These are phyloP conservation scores for Gorsachius goisagi DNA, from an alignment of 2,113 vertebrate species.

Conservation along the genomic window DNA sequence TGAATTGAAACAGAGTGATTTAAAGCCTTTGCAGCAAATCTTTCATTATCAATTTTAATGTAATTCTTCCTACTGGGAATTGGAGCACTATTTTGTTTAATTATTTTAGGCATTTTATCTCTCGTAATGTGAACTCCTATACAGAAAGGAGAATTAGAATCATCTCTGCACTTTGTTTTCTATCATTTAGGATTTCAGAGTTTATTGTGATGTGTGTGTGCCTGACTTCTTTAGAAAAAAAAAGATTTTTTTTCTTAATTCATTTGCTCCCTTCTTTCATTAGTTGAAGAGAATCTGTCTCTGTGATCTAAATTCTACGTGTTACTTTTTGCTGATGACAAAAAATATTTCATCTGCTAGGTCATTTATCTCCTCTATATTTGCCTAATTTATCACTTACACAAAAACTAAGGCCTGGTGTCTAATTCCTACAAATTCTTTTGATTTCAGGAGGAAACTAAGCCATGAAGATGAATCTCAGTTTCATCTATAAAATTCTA, in stretches of 20 bases:
- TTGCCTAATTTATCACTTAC: neutral
- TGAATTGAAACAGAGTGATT: neutral
- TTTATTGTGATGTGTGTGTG: neutral
- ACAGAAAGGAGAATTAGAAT: neutral
- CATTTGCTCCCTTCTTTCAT: neutral
- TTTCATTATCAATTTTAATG: neutral
- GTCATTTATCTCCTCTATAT: neutral
- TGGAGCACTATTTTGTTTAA: neutral
- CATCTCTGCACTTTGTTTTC: neutral
- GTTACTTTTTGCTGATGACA: neutral
- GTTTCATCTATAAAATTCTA: neutral
- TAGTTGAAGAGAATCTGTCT: neutral
- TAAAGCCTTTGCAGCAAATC: neutral
- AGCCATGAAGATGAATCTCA: neutral
- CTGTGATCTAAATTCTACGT: neutral
- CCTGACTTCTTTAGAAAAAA: neutral
- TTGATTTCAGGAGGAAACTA: neutral
- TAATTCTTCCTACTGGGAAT: neutral
- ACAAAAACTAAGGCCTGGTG: neutral
- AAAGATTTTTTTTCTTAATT: neutral
- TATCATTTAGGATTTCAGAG: neutral
- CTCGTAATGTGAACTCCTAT: neutral
- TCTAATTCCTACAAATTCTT: neutral
- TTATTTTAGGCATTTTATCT: slow-evolving; percentile 21
- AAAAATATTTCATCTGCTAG: neutral